A percentile compares a stretch with the other conserved stretches of the same genome.
Conservation (phyloP, 2,888 invertebrate species). For the Eudasyphora cyanicolor region DNA sequence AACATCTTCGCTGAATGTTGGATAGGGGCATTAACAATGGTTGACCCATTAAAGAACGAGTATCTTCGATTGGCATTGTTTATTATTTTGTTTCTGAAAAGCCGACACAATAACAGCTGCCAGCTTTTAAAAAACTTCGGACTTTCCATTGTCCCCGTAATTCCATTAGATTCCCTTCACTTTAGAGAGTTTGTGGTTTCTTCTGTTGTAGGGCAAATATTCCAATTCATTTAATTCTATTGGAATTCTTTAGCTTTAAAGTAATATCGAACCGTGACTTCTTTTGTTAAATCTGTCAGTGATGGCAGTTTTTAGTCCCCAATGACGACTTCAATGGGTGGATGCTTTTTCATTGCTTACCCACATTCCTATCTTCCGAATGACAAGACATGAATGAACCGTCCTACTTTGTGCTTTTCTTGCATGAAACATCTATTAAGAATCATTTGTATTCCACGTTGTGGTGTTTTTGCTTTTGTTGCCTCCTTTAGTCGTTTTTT, state of each 20-base stretch:
- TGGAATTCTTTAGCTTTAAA: slow-evolving; percentile 2
- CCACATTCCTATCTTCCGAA: not conserved
- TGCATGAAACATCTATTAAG: not conserved
- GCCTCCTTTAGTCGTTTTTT: not conserved
- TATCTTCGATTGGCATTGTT: slow-evolving; percentile 5
- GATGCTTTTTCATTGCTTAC: not conserved
- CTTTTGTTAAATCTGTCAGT: not conserved
- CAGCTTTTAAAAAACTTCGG: not conserved
- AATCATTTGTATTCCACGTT: not conserved
- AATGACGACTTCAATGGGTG: not conserved
- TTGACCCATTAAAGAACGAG: not conserved
- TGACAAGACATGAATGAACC: not conserved
- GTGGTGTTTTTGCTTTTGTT: not conserved
- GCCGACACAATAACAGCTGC: slow-evolving; percentile 7
- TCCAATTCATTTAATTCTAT: slow-evolving; percentile 13
- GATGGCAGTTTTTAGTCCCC: not conserved
- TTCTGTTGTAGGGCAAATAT: not conserved
- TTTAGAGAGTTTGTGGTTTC: not conserved
- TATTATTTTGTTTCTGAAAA: not conserved
- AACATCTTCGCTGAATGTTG: too few relatives aligned
- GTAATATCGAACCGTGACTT: not conserved
- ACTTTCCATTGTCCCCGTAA: not conserved
- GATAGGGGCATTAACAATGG: not conserved
- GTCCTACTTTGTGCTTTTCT: not conserved
- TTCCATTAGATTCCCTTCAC: not conserved